Base-by-base conservation (phyloP, 30 jellyfish, hydroid and myxozoan species). In the Hydra vulgaris region DNA sequence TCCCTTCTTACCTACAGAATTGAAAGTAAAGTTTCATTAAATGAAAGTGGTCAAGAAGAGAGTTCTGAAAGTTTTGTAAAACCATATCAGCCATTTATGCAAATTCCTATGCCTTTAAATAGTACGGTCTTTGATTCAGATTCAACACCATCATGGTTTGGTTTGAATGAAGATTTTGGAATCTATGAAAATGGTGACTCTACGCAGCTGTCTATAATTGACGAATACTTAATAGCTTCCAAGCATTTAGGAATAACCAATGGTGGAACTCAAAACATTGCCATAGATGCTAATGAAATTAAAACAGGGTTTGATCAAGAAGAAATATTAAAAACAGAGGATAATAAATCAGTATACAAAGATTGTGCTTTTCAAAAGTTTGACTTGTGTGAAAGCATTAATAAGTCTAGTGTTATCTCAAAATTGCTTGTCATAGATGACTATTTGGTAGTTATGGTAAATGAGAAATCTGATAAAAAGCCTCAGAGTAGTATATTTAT, bases 161-260 rank as follows among this genome's bases (percentile, higher is more conserved):
- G 25, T 22, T 70, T 25, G 12, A 71, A 75, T 25, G 79, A 78
- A 15, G 85, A 78, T 23, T 54, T 27, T 22, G 27, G 77, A 20
- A 23, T 53, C 70, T 56, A 18, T 22, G 92, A 78, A 15, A 54
- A 72, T 18, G 74, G 71, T 22, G 95, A 84, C 26, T 67, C 89
- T 0, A 85, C 81, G 22, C 95, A 79, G 53, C 72, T 81, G 21
- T 89, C 96, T 8, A 95, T 89, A 25, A 89, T 89, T 18, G 94
- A 89, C 66, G 96, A 89, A 66, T 89, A 89, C 83, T 54, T 89
- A 81, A 77, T 85, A 70, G 96, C 94, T 7, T 79, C 88, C 18
- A 87, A 89, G 83, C 55, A 71, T 7, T 82, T 83, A 23, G 66
- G 79, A 23, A 70, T 66, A 3, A 77, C 73, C 8, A 54, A 71